A percentile compares a stretch with the other conserved stretches of the same genome.
Evolutionary conservation across 1,140 invertebrate genomes (phyloP).

Genomic region (Polypedilum pembai): DNA sequence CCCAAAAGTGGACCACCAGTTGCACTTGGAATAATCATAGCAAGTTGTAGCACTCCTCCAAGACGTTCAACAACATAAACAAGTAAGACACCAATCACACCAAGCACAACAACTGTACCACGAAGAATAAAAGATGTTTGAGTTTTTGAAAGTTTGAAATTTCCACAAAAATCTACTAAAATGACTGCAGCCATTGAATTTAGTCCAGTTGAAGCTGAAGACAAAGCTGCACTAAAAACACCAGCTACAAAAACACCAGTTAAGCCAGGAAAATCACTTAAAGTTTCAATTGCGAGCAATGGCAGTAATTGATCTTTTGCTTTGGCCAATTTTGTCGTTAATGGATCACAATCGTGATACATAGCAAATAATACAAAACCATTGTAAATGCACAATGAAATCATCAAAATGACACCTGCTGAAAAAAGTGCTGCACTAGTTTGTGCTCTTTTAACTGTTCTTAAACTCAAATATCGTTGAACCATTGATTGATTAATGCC

Average conservation of each 20-base stretch:
- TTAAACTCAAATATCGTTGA: constrained; percentile 63
- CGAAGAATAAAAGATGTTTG: constrained; percentile 60
- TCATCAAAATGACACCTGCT: constrained; percentile 51
- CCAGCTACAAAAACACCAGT: constrained; percentile 68
- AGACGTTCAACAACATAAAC: constrained; percentile 58
- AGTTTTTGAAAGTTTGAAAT: constrained; percentile 53
- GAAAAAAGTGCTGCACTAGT: constrained; percentile 40
- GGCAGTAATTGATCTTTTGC: constrained; percentile 13
- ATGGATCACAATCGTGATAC: constrained; percentile 68
- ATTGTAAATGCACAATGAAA: constrained; percentile 59
- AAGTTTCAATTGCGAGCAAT: neutral
- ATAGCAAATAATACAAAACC: constrained; percentile 71
- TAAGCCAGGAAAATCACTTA: constrained; percentile 51
- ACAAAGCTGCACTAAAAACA: constrained; percentile 69
- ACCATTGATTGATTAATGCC: constrained; percentile 79
- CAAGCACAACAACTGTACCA: constrained; percentile 59
- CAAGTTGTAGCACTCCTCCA: constrained; percentile 53
- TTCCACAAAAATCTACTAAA: constrained; percentile 69
- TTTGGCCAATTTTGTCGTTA: constrained; percentile 46
- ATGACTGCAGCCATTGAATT: constrained; percentile 89
- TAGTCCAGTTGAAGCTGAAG: constrained; percentile 79
- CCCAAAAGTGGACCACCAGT: constrained; percentile 68
- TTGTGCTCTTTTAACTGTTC: constrained; percentile 55
- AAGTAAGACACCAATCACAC: constrained; percentile 52
- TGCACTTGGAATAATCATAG: constrained; percentile 58